Evolutionary conservation across 2,888 invertebrate genomes (phyloP).

Genomic region (Lissonota sp.): DNA sequence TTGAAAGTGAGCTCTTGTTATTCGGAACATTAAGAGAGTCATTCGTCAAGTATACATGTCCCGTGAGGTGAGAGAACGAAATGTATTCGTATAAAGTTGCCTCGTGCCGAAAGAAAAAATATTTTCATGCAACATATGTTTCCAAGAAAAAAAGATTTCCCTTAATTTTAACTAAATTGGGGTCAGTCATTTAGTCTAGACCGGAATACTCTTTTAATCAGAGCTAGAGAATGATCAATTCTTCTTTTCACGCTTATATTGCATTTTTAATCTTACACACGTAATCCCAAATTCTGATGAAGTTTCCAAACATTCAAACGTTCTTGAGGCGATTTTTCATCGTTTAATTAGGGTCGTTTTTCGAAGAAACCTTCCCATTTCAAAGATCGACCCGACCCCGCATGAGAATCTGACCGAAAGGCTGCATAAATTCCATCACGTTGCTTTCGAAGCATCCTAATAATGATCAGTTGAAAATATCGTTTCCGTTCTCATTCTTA

Average conservation of each 20-base stretch:
- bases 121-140: background rate
- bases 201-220: too few relatives aligned
- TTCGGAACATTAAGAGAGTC: conserved; percentile 76
- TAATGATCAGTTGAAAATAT: background rate
- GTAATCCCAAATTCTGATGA: too few relatives aligned
- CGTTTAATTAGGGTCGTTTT: background rate
- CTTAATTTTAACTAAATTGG: background rate
- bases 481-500: conserved; percentile 15
- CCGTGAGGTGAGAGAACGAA: conserved; percentile 61
- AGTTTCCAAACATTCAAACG: background rate
- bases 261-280: too few relatives aligned
- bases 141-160: background rate
- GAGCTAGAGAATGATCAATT: too few relatives aligned
- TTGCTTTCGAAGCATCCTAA: background rate
- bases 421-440: background rate
- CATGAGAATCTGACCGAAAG: background rate
- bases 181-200: background rate
- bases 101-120: conserved; percentile 33
- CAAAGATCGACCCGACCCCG: too few relatives aligned
- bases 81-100: background rate
- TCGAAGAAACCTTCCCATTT: background rate
- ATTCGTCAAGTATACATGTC: conserved; percentile 74
- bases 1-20: conserved; percentile 72
- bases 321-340: background rate
- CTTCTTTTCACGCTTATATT: too few relatives aligned